Evolutionary conservation across 1,140 invertebrate species (phyloP).

Genomic region (Drosophila cardini): DNA sequence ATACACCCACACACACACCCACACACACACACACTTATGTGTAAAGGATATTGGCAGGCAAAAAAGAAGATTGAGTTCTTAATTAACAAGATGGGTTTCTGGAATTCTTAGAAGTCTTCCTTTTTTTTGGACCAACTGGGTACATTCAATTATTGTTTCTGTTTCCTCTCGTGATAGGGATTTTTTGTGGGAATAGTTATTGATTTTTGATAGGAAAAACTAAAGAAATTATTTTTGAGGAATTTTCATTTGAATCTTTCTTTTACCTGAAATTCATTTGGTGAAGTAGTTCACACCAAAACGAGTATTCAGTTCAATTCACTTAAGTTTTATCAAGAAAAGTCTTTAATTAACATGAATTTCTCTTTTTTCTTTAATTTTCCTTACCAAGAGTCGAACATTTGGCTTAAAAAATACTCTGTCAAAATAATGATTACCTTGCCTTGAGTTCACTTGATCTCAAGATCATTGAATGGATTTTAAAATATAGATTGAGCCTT

Average conservation of each 20-base stretch:
- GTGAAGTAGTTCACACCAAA: too few species aligned
- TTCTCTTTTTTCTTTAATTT: too few species aligned
- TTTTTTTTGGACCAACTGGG: not conserved
- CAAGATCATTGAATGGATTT: not conserved
- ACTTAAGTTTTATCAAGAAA: not conserved
- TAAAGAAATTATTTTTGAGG: too few species aligned
- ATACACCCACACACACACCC: not conserved
- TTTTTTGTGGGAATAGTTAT: too few species aligned
- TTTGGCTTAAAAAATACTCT: not conserved
- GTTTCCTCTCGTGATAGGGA: not conserved
- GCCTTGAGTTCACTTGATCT: not conserved
- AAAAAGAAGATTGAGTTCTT: conserved; percentile 2
- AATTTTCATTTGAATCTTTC: too few species aligned
- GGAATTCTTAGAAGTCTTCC: conserved; percentile 1
- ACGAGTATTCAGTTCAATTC: too few species aligned
- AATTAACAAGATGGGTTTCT: not conserved
- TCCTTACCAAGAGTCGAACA: too few species aligned
- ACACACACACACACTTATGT: not conserved
- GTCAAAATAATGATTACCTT: not conserved
- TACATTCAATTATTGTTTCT: not conserved
- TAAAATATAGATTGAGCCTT: not conserved
- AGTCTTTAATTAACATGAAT: too few species aligned
- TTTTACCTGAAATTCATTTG: too few species aligned
- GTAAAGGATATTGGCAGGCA: not conserved
- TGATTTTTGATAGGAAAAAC: not conserved